phyloP scores from a whole-genome alignment of 2,888 invertebrate species.

The Drosophila macrothrix region DNA sequence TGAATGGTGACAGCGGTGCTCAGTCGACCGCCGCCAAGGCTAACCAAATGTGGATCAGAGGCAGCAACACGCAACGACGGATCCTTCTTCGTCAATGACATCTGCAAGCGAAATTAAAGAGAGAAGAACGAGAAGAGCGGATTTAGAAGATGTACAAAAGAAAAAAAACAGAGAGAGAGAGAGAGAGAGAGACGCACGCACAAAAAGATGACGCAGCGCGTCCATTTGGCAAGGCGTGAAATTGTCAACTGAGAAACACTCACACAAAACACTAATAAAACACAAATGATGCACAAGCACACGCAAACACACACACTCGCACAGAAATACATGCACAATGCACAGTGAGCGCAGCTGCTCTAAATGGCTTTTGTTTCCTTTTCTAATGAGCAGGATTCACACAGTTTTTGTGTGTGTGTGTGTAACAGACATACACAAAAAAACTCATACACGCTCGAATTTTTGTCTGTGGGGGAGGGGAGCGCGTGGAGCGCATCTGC shows the following conservation, averaged over 20 bases:
- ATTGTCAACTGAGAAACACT: conserved; percentile 54
- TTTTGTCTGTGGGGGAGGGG: not conserved
- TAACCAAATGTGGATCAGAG: conserved; percentile 95
- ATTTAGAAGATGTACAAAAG: conserved; percentile 1
- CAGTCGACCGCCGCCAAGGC: conserved; percentile 94
- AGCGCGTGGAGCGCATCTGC: conserved; percentile 3
- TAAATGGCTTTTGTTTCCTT: conserved; percentile 49
- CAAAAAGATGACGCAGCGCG: conserved; percentile 38
- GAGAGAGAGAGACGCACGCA: not conserved
- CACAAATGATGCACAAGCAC: not conserved
- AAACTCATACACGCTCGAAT: not conserved
- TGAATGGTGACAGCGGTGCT: conserved; percentile 97
- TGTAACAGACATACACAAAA: conserved; percentile 6
- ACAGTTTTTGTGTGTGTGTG: not conserved
- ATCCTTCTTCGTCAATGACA: conserved; percentile 85
- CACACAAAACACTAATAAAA: conserved; percentile 17
- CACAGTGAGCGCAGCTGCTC: conserved; percentile 51
- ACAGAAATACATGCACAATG: conserved; percentile 15
- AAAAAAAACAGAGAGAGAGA: not conserved
- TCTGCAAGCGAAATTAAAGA: conserved; percentile 70
- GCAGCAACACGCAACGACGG: conserved; percentile 88
- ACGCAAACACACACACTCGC: not conserved
- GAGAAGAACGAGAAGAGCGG: conserved; percentile 26
- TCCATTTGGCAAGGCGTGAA: conserved; percentile 61
- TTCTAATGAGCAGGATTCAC: conserved; percentile 43